Evolutionary conservation across 2,888 invertebrate genomes (phyloP).

Genomic region (Drosophila stalkeri): DNA sequence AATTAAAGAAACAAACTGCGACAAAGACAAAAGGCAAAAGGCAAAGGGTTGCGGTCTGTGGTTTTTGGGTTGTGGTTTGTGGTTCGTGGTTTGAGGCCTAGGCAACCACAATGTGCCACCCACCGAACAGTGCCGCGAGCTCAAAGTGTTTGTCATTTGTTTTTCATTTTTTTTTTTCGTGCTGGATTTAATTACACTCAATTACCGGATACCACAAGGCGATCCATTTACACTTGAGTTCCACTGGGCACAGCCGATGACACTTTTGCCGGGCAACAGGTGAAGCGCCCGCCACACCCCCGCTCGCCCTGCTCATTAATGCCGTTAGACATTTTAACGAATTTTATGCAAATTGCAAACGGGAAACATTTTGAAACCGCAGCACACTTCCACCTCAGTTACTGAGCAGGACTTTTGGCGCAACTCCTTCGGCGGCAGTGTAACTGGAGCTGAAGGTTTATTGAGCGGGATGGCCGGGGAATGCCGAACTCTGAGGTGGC

Average conservation of each 20-base stretch:
- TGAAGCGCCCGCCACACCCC: slow-evolving; percentile 30
- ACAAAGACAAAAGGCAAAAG: slow-evolving; percentile 48
- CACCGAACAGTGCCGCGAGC: slow-evolving; percentile 13
- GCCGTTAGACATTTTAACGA: slow-evolving; percentile 75
- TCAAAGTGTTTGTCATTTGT: slow-evolving; percentile 79
- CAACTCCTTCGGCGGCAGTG: slow-evolving; percentile 50
- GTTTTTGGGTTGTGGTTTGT: slow-evolving; percentile 28
- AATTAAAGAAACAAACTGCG: slow-evolving; percentile 78
- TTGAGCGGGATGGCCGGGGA: neutral
- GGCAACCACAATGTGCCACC: slow-evolving; percentile 10
- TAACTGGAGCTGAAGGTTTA: slow-evolving; percentile 29
- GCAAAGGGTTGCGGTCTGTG: slow-evolving; percentile 32
- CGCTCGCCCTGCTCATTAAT: slow-evolving; percentile 72
- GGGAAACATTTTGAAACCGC: slow-evolving; percentile 83
- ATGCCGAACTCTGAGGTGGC: slow-evolving; percentile 8
- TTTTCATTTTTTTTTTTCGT: slow-evolving; percentile 32
- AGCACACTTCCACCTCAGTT: neutral
- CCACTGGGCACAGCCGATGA: slow-evolving; percentile 43
- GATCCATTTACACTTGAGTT: slow-evolving; percentile 78
- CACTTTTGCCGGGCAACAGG: slow-evolving; percentile 58
- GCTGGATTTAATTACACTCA: slow-evolving; percentile 85
- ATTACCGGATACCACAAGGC: slow-evolving; percentile 83
- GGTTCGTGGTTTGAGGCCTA: slow-evolving; percentile 34
- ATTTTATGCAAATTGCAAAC: slow-evolving; percentile 85
- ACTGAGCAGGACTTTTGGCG: slow-evolving; percentile 19